A percentile compares a stretch with the other conserved stretches of the same genome.
phyloP scores from a whole-genome alignment of 2,888 invertebrate species.

The Brenthis daphne region DNA sequence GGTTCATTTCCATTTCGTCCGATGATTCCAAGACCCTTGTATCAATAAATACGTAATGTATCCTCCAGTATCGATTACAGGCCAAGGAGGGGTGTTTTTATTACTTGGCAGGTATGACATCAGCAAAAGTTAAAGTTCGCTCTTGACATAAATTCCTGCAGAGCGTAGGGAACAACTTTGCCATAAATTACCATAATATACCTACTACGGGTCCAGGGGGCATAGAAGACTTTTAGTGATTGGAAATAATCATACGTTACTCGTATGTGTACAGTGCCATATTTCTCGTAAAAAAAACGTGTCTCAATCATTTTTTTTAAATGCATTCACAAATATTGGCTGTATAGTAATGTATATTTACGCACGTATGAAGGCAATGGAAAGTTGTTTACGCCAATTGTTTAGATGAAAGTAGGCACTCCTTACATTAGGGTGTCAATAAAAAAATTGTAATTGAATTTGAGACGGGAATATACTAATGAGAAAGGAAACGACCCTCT shows the following conservation, averaged over 20 bases:
- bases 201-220: slow-evolving; percentile 7
- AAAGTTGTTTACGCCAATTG: too few species aligned
- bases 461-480: slow-evolving; percentile 55
- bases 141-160: slow-evolving; percentile 37
- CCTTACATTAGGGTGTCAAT: neutral
- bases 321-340: too few species aligned
- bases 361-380: too few species aligned
- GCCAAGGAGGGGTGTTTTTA: slow-evolving; percentile 61
- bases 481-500: slow-evolving; percentile 53
- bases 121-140: slow-evolving; percentile 49
- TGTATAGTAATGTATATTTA: too few species aligned
- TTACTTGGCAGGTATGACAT: slow-evolving; percentile 59
- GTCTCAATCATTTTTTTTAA: too few species aligned
- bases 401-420: too few species aligned
- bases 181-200: slow-evolving; percentile 26
- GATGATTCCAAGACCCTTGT: slow-evolving; percentile 50
- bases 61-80: slow-evolving; percentile 65
- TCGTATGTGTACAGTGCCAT: too few species aligned
- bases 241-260: neutral
- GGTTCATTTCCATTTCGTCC: slow-evolving; percentile 56
- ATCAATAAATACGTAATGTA: slow-evolving; percentile 73
- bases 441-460: slow-evolving; percentile 48
- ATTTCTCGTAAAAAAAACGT: too few species aligned
- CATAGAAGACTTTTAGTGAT: neutral
- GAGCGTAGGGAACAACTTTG: slow-evolving; percentile 20